Conservation (phyloP, 1,140 invertebrate species). For the Contarinia nasturtii region DNA sequence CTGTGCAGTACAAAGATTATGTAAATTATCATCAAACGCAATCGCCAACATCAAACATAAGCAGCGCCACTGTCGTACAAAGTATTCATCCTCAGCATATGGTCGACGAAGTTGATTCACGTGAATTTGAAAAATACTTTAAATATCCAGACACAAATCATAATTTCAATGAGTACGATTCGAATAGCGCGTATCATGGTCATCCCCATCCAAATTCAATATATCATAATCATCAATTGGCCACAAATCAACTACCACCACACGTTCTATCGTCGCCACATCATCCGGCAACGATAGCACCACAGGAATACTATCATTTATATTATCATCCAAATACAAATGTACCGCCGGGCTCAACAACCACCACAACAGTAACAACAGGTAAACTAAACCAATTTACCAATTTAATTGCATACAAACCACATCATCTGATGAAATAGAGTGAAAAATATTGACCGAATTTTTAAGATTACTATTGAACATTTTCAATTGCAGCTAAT, state of each 20-base stretch:
- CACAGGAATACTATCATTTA: constrained; percentile 3
- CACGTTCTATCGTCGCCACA: constrained; percentile 16
- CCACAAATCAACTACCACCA: constrained; percentile 5
- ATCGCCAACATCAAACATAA: neutral
- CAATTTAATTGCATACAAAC: neutral
- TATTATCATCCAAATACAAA: constrained; percentile 1
- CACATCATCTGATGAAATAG: neutral
- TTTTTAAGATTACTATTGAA: neutral
- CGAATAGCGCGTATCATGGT: constrained; percentile 23
- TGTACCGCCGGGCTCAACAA: neutral
- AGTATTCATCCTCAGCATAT: neutral
- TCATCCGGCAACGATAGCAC: constrained; percentile 10
- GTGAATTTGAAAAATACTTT: constrained; percentile 44
- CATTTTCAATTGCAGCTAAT: constrained; percentile 1
- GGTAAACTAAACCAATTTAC: neutral
- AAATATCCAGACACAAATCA: constrained; percentile 33
- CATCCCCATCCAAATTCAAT: constrained; percentile 10
- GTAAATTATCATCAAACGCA: constrained; percentile 1
- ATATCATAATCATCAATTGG: constrained; percentile 4
- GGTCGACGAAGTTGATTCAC: constrained; percentile 29
- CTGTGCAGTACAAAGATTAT: constrained; percentile 5
- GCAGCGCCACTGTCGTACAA: neutral
- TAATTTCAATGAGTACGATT: constrained; percentile 29
- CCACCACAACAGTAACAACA: neutral
- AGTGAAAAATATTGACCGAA: neutral